Percentiles rank a stretch among this genome's conserved stretches.
Conservation (phyloP, 2,113 vertebrate species). For the Gorsachius goisagi region DNA sequence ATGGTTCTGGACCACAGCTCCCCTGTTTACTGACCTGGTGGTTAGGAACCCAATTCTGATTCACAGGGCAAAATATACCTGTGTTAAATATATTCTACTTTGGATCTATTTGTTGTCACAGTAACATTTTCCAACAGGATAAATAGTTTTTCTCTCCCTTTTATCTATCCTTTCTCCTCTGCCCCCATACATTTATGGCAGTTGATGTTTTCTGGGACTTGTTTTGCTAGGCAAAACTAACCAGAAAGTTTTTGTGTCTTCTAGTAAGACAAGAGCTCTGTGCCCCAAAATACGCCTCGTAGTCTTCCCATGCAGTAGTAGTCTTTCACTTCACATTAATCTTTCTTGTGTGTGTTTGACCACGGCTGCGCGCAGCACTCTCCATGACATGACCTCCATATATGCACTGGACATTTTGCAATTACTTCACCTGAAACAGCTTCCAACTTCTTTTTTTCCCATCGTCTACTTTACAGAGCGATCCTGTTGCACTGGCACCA, state of each 20-base stretch:
- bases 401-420: not conserved
- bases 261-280: not conserved
- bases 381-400: not conserved
- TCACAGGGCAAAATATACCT: not conserved
- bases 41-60: not conserved
- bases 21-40: not conserved
- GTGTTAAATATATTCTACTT: not conserved
- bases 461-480: not conserved
- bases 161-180: not conserved
- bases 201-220: not conserved
- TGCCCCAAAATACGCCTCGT: not conserved
- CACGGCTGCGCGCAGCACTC: not conserved
- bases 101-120: not conserved
- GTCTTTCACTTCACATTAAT: not conserved
- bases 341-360: not conserved
- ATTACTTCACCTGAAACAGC: not conserved
- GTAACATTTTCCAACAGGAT: not conserved
- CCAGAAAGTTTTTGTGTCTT: not conserved
- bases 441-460: not conserved
- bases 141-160: not conserved
- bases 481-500: not conserved
- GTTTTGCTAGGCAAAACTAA: not conserved
- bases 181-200: not conserved
- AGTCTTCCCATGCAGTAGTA: rapidly evolving
- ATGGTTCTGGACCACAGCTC: not conserved